Conservation (phyloP, 2,113 vertebrate genomes). For the Oxyura jamaicensis region DNA sequence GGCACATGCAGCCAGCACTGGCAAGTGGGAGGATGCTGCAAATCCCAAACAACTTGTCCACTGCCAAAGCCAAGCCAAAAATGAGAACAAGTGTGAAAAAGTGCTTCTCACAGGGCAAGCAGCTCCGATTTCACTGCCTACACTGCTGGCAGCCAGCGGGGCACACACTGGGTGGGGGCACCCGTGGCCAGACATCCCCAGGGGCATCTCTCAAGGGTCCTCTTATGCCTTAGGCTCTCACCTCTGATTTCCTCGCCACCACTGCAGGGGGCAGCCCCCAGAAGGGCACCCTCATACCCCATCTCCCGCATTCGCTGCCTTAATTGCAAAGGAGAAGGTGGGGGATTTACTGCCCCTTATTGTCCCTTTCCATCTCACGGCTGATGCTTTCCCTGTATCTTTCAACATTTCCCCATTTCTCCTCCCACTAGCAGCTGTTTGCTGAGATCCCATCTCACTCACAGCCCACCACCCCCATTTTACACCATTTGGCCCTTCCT, state of each 20-base stretch:
- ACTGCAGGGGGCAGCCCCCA: not conserved
- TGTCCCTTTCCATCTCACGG: rapidly evolving
- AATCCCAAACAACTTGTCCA: no score
- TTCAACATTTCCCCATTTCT: not conserved
- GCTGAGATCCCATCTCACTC: not conserved
- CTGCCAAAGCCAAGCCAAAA: not conserved
- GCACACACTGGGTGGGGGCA: not conserved
- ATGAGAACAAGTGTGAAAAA: no score
- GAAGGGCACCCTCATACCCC: not conserved
- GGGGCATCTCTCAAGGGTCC: rapidly evolving
- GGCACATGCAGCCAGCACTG: no score
- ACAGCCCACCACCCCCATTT: not conserved
- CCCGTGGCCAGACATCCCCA: not conserved
- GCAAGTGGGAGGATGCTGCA: no score
- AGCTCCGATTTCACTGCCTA: no score
- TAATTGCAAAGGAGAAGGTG: not conserved
- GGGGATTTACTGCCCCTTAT: not conserved
- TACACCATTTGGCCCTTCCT: not conserved
- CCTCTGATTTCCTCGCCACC: not conserved
- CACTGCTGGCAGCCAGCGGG: no score
- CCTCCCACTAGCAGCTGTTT: not conserved
- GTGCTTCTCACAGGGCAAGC: no score
- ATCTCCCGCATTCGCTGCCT: not conserved
- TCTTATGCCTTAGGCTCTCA: not conserved
- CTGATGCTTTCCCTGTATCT: not conserved